phyloP scores from a whole-genome alignment of 2,797 vertebrate species.

The Serranus cabrilla region DNA sequence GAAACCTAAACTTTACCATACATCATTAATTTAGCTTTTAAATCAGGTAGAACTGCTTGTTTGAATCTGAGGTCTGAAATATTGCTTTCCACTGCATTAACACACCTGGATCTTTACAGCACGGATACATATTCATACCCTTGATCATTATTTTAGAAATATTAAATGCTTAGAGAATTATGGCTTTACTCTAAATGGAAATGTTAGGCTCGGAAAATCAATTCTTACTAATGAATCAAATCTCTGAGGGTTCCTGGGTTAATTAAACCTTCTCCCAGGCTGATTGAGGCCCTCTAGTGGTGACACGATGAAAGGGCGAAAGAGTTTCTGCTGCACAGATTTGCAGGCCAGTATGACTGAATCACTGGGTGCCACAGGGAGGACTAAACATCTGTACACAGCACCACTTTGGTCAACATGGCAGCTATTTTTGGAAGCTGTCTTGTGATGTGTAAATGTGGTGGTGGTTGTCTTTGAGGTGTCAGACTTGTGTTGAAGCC shows the following conservation, averaged over 20 bases:
- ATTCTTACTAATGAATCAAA: slow-evolving; percentile 8
- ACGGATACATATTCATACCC: background rate
- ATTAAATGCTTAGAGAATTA: background rate
- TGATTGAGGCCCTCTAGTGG: slow-evolving; percentile 58
- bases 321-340: background rate
- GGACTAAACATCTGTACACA: background rate
- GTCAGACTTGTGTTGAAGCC: background rate
- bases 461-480: background rate
- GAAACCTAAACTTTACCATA: too few species aligned
- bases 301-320: background rate
- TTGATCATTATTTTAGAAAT: background rate
- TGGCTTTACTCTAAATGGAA: background rate
- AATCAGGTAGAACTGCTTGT: background rate
- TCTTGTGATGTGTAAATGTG: background rate
- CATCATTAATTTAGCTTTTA: background rate
- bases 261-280: slow-evolving; percentile 2
- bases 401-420: background rate
- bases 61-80: background rate
- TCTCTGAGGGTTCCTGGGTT: background rate
- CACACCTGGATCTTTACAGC: background rate
- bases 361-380: background rate
- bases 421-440: background rate
- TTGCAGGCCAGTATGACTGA: slow-evolving; percentile 1
- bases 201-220: background rate
- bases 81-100: background rate